phyloP scores from a whole-genome alignment of 1,140 invertebrate genomes.

The Magallana gigas region DNA sequence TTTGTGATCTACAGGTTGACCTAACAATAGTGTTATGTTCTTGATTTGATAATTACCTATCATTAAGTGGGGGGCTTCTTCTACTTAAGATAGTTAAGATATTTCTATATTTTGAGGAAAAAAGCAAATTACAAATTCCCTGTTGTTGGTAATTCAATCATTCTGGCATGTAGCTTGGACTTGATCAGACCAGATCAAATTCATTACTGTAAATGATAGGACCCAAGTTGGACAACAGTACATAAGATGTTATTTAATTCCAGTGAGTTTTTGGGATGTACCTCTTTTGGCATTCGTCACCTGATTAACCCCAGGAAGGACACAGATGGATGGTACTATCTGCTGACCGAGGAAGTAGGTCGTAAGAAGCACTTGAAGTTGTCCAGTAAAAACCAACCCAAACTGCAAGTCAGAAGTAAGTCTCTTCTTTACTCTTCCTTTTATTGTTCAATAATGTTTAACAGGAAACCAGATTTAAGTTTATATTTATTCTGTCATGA shows the following conservation, averaged over 20 bases:
- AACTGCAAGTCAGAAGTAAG: conserved; percentile 66
- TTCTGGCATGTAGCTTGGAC: background rate
- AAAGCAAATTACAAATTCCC: background rate
- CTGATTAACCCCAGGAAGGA: conserved; percentile 82
- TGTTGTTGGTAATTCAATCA: background rate
- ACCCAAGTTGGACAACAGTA: no score
- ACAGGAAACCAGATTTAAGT: no score
- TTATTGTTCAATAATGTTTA: background rate
- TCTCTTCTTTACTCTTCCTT: conserved; percentile 14
- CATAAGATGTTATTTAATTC: conserved; percentile 82
- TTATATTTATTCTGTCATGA: no score
- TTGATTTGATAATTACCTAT: background rate
- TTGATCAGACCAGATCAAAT: background rate
- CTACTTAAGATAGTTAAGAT: background rate
- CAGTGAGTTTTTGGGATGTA: conserved; percentile 89
- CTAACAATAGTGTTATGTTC: background rate
- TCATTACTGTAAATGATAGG: background rate
- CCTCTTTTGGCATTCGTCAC: conserved; percentile 87
- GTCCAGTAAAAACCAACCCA: conserved; percentile 61
- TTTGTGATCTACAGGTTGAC: conserved; percentile 1
- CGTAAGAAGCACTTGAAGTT: conserved; percentile 78
- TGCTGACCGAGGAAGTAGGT: conserved; percentile 81
- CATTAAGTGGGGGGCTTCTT: conserved; percentile 28
- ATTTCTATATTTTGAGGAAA: background rate
- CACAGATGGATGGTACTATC: conserved; percentile 81